A percentile compares a stretch with the other conserved stretches of the same genome.
Conservation (phyloP, 2,888 invertebrate genomes). For the Tipula unca region DNA sequence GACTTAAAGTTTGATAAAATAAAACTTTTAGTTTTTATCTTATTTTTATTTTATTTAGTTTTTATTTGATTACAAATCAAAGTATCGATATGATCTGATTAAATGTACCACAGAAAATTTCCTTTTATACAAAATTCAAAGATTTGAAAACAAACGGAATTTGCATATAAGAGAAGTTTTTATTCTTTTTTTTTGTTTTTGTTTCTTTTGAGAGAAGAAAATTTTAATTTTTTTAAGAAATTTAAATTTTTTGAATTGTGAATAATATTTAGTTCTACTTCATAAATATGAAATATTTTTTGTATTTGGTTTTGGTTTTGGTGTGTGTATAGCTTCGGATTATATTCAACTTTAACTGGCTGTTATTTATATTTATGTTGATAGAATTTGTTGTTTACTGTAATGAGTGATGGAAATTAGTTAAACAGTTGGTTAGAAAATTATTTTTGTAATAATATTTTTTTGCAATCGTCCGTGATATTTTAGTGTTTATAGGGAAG, state of each 20-base stretch:
- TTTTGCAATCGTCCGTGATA: too few relatives aligned
- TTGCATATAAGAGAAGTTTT: neutral
- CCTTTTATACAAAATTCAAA: slow-evolving; percentile 16
- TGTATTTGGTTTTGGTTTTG: neutral
- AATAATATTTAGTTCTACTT: neutral
- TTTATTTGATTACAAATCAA: neutral
- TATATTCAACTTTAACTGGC: neutral
- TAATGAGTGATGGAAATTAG: too few relatives aligned
- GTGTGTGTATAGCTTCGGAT: neutral
- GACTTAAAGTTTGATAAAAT: neutral
- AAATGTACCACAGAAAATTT: neutral
- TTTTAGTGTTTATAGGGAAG: too few relatives aligned
- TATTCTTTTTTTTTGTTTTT: neutral
- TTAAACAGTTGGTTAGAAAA: too few relatives aligned
- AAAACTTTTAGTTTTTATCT: neutral
- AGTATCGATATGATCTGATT: slow-evolving; percentile 17
- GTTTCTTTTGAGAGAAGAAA: neutral
- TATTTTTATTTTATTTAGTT: neutral
- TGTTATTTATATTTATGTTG: neutral
- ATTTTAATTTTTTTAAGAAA: neutral
- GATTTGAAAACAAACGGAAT: neutral
- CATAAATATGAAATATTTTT: neutral
- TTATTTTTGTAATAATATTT: too few relatives aligned
- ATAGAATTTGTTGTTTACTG: neutral
- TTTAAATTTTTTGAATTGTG: neutral